Base-by-base conservation (phyloP, 2,888 invertebrate species). In the Saturnia pavonia region DNA sequence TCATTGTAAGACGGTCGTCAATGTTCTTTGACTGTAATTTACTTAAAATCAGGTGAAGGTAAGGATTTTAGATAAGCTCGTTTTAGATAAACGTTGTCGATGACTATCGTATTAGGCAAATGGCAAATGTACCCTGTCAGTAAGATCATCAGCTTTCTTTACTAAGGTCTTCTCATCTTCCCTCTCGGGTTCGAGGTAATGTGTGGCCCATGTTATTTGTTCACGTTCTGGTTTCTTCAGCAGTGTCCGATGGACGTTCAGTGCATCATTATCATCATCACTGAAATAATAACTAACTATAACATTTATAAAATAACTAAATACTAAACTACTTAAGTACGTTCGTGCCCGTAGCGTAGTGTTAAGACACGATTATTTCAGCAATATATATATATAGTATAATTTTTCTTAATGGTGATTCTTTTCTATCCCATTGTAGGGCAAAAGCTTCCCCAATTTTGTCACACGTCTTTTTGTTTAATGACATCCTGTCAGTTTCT, bases 131-230 rank as follows among this genome's bases (percentile, higher is more conserved):
- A 94, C 94, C 80, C 88, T 86, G 69, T 94, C 87, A 6, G 94
- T 94, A 16, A 94, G 84, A 69, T 94, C 94, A 72, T 94, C 91
- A 19, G 94, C 93, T 74, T 91, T 90, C 75, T 90, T 90, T 1
- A 94, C 87, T 0, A 94, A 85, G 57, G 85, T 91, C 74, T 94
- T 94, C 71, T 94, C 94, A 2, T 93, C 91, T 71, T 94, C 94
- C 27, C 83, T 88, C 75, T 94, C 94, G 0, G 94, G 94, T 72
- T 88, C 84, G 25, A 94, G 82, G 75, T 91, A 94, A 14, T 83
- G 87, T 0, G 94, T 91, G 9, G 86, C 77, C 94, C 94, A 94
- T 1, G 91, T 91, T 42, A 94, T 85, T 77, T 93, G 92, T 72
- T 94, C 92, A 1, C 94, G 83, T 69, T 88, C 89, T 1, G 93